Evolutionary conservation across 2,888 invertebrate species (phyloP).

Genomic region (Drosophila pseudotakahashii): DNA sequence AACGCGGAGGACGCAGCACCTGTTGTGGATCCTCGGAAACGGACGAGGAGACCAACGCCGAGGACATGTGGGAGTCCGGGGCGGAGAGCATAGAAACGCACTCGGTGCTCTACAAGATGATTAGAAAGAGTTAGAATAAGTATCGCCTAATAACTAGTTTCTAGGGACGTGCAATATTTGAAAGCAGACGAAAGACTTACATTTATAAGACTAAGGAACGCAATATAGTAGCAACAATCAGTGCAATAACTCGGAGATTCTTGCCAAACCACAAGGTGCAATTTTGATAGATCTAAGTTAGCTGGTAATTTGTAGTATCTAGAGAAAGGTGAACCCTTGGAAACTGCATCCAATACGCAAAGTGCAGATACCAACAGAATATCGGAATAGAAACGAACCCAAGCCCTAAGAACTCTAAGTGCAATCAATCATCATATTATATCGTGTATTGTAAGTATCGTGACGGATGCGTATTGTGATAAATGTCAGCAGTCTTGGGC

Average conservation of each 20-base stretch:
- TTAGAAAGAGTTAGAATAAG: slow-evolving; percentile 85
- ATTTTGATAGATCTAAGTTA: slow-evolving; percentile 46
- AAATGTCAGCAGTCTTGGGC: slow-evolving; percentile 83
- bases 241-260: slow-evolving; percentile 69
- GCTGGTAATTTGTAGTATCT: slow-evolving; percentile 10
- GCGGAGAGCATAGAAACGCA: slow-evolving; percentile 94
- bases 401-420: slow-evolving; percentile 36
- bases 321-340: slow-evolving; percentile 8
- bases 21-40: slow-evolving; percentile 85
- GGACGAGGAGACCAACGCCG: slow-evolving; percentile 90
- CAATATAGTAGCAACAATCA: slow-evolving; percentile 44
- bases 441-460: slow-evolving; percentile 48
- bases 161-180: slow-evolving; percentile 61
- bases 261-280: slow-evolving; percentile 75
- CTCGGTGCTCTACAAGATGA: slow-evolving; percentile 93
- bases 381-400: slow-evolving; percentile 22
- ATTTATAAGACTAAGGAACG: slow-evolving; percentile 37
- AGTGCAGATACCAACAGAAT: slow-evolving; percentile 24
- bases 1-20: slow-evolving; percentile 87
- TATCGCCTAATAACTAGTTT: slow-evolving; percentile 21
- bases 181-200: slow-evolving; percentile 54
- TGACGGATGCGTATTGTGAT: slow-evolving; percentile 82
- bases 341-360: slow-evolving; percentile 37
- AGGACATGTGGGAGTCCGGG: slow-evolving; percentile 93
- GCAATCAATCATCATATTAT: slow-evolving; percentile 39